Evolutionary conservation across 2,888 invertebrate genomes (phyloP), one percentile per base, ranked within the genome.

Genomic region (Erannis defoliaria): DNA sequence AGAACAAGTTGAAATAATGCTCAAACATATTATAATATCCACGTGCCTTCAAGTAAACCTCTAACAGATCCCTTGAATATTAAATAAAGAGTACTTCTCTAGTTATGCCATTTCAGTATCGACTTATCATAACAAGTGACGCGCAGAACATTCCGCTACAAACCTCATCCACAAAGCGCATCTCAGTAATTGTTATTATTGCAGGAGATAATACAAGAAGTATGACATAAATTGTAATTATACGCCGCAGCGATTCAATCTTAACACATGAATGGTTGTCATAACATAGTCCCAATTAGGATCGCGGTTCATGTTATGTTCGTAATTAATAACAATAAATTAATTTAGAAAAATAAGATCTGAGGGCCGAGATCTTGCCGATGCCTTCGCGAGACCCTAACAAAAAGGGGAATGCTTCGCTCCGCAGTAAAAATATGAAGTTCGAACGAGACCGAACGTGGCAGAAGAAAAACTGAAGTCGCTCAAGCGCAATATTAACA

Each of bases 401-500:
- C 75, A 89, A 90, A 88, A 89, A 88, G 74, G 70, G 21, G 82
- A 84, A 85, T 85, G 82, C 76, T 71, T 74, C 71, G 71, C 77
- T 76, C 68, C 64, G 72, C 73, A 80, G 81, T 84, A 83, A 85
- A 81, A 86, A 87, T 83, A 83, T 50, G 37, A 82, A 83, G 79
- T 73, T 77, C 76, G 67, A 78, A 85, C 82, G 80, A 85, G 82
- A 82, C 80, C 75, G 74, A 76, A 74, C 80, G 80, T 83, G 83
- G 75, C 77, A 66, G 70, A 71, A 79, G 80, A 90, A 90, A 89
- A 89, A 88, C 80, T 73, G 74, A 78, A 84, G 72, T 77, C 80
- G 78, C 77, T 84, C 80, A 82, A 81, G 85, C 89, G 86, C 85
- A 74, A 82, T 85, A 89, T 88, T 87, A 87, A 86, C 87, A 89